Percentiles rank a stretch among this genome's conserved stretches.
Conservation (phyloP, 2,797 vertebrate genomes). For the Pangasius larnaudii region DNA sequence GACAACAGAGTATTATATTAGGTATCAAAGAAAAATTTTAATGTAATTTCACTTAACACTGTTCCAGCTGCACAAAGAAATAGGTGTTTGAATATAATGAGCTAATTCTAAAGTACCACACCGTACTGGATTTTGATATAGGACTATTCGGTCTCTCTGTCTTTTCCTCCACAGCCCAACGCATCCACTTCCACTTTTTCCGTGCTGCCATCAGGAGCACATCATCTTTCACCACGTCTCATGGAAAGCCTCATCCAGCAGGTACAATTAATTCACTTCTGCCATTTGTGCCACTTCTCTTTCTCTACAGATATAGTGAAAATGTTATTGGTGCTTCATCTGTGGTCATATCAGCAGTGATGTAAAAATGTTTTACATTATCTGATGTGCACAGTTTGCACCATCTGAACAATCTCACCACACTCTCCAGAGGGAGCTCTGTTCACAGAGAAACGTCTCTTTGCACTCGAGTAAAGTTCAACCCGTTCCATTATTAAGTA, state of each 20-base stretch:
- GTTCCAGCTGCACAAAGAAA: neutral
- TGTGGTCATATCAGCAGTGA: neutral
- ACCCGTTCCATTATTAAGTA: neutral
- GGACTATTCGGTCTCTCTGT: neutral
- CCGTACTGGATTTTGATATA: neutral
- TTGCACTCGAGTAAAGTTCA: neutral
- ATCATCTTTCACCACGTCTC: constrained; percentile 39
- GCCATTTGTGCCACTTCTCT: neutral
- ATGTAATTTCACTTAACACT: neutral
- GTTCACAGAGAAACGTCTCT: neutral
- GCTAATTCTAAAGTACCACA: neutral
- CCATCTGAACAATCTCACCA: neutral
- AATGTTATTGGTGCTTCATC: neutral
- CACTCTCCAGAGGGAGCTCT: neutral
- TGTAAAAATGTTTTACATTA: neutral
- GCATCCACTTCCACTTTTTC: neutral
- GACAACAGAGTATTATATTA: neutral
- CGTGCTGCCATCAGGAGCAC: neutral
- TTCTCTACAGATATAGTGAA: neutral
- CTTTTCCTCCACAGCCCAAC: constrained; percentile 8
- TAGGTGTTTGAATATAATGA: neutral
- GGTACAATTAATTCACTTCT: constrained; percentile 54
- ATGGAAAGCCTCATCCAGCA: constrained; percentile 11
- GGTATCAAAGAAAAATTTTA: neutral
- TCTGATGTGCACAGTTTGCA: neutral